These are phyloP conservation scores for Parthenolecanium corni DNA, from an alignment of 2,888 invertebrate genomes.

Conservation along the genomic window DNA sequence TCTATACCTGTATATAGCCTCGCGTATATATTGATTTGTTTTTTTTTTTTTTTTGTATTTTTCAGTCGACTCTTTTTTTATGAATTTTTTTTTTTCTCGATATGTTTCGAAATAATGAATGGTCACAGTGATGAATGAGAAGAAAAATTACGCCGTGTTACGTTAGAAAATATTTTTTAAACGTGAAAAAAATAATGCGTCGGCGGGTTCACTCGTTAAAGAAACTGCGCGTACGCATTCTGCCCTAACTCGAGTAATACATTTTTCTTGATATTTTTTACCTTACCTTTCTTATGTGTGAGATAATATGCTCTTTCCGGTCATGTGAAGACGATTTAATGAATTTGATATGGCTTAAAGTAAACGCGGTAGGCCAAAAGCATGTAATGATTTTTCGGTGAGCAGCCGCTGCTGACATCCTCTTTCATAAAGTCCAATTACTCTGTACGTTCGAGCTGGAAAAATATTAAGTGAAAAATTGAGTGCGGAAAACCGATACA, in stretches of 20 bases:
- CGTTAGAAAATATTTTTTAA: slow-evolving; percentile 21
- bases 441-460: no score
- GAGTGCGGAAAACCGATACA: no score
- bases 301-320: slow-evolving; percentile 28
- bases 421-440: no score
- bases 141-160: slow-evolving; percentile 16
- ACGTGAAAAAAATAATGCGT: slow-evolving; percentile 22
- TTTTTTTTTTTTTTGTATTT: background rate
- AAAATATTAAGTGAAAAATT: no score
- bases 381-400: slow-evolving; percentile 14
- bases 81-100: background rate
- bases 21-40: background rate
- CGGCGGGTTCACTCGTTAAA: slow-evolving; percentile 21
- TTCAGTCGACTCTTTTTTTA: no score
- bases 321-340: slow-evolving; percentile 29
- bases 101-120: slow-evolving; percentile 20
- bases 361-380: slow-evolving; percentile 25
- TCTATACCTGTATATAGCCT: background rate
- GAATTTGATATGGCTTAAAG: slow-evolving; percentile 29
- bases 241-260: slow-evolving; percentile 10
- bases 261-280: background rate
- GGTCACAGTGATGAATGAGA: slow-evolving; percentile 22
- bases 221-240: slow-evolving; percentile 21
- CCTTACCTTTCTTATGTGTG: slow-evolving; percentile 21
- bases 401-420: no score